Conservation (phyloP, 2,888 invertebrate genomes). For the Coelopa pilipes region DNA sequence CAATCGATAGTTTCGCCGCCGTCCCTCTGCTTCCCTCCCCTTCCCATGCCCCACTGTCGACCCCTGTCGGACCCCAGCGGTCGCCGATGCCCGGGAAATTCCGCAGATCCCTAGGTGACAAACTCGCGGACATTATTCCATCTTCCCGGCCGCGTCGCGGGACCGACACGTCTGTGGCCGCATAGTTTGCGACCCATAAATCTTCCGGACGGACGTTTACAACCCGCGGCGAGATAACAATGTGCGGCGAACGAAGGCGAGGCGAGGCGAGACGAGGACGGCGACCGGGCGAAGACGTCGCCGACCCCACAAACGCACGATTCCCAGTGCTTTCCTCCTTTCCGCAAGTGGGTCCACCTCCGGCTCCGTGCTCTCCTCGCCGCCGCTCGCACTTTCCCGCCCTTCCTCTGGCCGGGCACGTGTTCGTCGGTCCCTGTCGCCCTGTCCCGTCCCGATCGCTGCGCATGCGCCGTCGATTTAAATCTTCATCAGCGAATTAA, state of each 20-base stretch:
- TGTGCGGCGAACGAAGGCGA: too few species aligned
- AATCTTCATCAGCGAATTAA: slow-evolving; percentile 59
- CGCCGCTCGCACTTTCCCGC: too few species aligned
- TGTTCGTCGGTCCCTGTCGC: too few species aligned
- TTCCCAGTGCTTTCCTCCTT: too few species aligned
- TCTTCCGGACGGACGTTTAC: slow-evolving; percentile 13
- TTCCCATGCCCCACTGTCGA: neutral
- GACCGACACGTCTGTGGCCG: slow-evolving; percentile 4
- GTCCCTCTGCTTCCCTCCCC: neutral
- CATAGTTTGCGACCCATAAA: slow-evolving; percentile 25
- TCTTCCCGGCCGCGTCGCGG: neutral
- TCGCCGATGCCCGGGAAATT: neutral
- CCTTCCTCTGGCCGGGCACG: too few species aligned
- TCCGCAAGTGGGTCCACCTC: too few species aligned
- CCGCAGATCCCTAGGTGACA: neutral
- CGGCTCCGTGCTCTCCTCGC: too few species aligned
- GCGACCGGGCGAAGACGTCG: too few species aligned
- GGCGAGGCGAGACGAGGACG: too few species aligned
- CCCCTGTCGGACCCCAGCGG: neutral
- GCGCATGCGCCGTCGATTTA: slow-evolving; percentile 42
- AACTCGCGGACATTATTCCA: neutral
- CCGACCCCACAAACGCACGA: too few species aligned
- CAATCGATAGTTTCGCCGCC: neutral
- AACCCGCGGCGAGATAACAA: neutral
- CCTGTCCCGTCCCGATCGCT: neutral